Percentiles rank a stretch among this genome's conserved stretches.
Evolutionary conservation across 2,888 invertebrate species (phyloP).

Genomic region (Carpatolechia fugitivella): DNA sequence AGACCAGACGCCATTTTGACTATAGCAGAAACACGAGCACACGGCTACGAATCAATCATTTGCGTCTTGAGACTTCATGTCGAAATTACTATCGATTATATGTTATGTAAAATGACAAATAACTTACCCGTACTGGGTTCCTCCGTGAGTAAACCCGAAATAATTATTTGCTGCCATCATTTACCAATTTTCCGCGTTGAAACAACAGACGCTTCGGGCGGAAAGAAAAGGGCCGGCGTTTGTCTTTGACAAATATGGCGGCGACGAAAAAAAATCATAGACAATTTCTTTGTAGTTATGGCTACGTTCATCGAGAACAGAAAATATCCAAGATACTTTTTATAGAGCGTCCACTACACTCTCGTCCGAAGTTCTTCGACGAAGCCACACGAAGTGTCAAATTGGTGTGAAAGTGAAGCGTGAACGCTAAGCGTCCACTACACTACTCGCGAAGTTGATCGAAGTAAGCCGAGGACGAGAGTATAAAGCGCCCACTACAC

Average conservation of each 20-base stretch:
- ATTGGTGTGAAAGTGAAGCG: too few species aligned
- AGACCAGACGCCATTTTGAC: slow-evolving; percentile 72
- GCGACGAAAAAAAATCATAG: slow-evolving; percentile 25
- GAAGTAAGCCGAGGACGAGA: too few species aligned
- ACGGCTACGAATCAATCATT: slow-evolving; percentile 46
- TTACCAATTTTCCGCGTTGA: slow-evolving; percentile 69
- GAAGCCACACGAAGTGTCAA: too few species aligned
- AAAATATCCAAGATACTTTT: background rate
- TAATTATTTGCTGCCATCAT: slow-evolving; percentile 95
- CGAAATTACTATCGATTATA: slow-evolving; percentile 22
- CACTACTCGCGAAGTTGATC: too few species aligned
- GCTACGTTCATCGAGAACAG: slow-evolving; percentile 8
- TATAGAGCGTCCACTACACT: too few species aligned
- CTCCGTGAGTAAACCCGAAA: slow-evolving; percentile 96
- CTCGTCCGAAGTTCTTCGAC: too few species aligned
- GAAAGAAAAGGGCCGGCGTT: slow-evolving; percentile 68
- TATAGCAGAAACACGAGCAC: slow-evolving; percentile 58
- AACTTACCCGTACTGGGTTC: slow-evolving; percentile 93
- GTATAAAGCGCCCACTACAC: too few species aligned
- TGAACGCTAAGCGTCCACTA: too few species aligned
- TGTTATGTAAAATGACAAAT: slow-evolving; percentile 22
- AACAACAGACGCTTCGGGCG: slow-evolving; percentile 67
- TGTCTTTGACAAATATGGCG: slow-evolving; percentile 53
- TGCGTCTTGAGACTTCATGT: slow-evolving; percentile 17
- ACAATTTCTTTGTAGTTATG: slow-evolving; percentile 20